Percentiles rank a stretch among this genome's conserved stretches.
phyloP scores from a whole-genome alignment of 2,888 invertebrate genomes.

The Pseudolycoriella hygida region DNA sequence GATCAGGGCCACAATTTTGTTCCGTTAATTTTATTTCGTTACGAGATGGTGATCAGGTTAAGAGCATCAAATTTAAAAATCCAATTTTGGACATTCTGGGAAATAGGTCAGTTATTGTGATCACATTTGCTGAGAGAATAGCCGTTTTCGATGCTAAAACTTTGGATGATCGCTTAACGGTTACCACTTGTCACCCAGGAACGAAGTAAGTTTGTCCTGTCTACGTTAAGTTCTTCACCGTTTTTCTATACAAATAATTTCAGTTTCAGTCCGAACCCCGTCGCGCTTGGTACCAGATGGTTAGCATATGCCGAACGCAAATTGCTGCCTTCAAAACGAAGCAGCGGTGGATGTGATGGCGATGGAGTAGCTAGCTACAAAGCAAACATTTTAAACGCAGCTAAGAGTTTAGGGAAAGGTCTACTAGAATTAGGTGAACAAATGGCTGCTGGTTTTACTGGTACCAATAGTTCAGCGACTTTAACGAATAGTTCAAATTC shows the following conservation, averaged over 20 bases:
- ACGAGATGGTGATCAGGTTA: constrained; percentile 34
- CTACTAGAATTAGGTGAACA: constrained; percentile 79
- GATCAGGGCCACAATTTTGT: constrained; percentile 49
- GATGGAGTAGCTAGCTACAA: constrained; percentile 80
- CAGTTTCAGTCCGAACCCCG: constrained; percentile 48
- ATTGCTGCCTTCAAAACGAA: constrained; percentile 55
- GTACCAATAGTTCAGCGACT: constrained; percentile 30
- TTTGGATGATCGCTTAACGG: constrained; percentile 68
- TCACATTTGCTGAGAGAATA: constrained; percentile 77
- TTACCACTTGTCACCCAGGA: constrained; percentile 79
- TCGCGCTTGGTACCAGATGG: constrained; percentile 75
- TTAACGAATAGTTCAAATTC: constrained; percentile 15
- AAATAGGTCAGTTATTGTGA: constrained; percentile 74
- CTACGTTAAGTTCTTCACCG: neutral
- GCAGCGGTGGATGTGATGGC: constrained; percentile 69
- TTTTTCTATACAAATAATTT: neutral
- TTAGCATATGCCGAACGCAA: constrained; percentile 75
- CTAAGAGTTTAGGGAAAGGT: constrained; percentile 84
- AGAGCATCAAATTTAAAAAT: constrained; percentile 84
- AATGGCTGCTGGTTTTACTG: constrained; percentile 77
- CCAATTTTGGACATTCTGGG: constrained; percentile 73
- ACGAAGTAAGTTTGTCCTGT: constrained; percentile 54
- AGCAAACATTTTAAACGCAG: constrained; percentile 85
- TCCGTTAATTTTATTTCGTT: constrained; percentile 73
- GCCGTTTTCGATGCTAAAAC: constrained; percentile 82